Base-by-base conservation (phyloP, 2,113 vertebrate species). In the Caloenas nicobarica region DNA sequence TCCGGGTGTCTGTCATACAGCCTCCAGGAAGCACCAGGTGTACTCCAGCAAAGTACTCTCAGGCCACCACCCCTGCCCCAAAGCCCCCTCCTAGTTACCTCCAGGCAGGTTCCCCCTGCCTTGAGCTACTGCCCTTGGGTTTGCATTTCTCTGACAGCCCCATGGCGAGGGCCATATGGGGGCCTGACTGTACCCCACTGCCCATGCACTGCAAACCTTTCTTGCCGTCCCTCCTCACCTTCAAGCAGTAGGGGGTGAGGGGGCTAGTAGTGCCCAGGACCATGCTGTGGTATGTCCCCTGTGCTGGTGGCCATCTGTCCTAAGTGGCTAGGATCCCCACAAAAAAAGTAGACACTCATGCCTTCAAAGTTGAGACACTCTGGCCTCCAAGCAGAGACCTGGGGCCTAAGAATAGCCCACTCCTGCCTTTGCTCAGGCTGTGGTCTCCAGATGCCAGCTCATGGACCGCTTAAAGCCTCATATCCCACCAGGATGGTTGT, bases 131-230 rank as follows among this genome's bases (percentile, higher is more conserved):
- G 13, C 51, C 65, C 18, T 16, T 29, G 60, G 40, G 23, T 42
- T 66, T 25, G 22, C 2, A 1, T 21, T 54, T 40, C 28, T 21
- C 13, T 3, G 50, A 29, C 18, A 68, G 50, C 16, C 33, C 31
- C n/a, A 22, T 22, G 16, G 13, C 0, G 0, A 53, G 42, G 28
- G 4, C 11, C 17, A 2, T 4, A 17, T 19, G 25, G 19, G 26
- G 12, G 40, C 58, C 44, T 38, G 50, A 26, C 33, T 9, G 10
- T 26, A 46, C 28, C 33, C n/a, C 5, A 1, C 34, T 33, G 29
- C 25, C 48, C 34, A n/a, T 44, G 19, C 16, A 34, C 38, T 16
- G 22, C 40, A 69, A 56, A 38, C 15, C 19, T 76, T 44, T 40
- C 22, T 36, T 60, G 18, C 62, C 34, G 8, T 80, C 28, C 14